Conservation (phyloP, 2,113 vertebrate genomes). For the Myrmophylax atrothorax region DNA sequence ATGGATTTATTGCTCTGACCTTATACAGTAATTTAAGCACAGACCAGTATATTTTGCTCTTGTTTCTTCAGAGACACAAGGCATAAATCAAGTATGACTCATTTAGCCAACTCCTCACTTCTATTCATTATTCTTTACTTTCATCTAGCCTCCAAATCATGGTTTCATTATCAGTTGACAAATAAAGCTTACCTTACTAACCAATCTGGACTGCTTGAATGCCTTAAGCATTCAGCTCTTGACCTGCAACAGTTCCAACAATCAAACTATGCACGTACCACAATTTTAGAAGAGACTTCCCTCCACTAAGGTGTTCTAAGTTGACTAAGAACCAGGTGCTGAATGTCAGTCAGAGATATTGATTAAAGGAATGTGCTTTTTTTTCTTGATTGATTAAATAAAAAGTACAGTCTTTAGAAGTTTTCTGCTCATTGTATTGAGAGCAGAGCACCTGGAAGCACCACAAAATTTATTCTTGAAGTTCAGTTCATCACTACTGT, state of each 20-base stretch:
- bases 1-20: not conserved
- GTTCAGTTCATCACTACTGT: not conserved
- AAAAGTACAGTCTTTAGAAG: not conserved
- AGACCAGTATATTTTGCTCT: not conserved
- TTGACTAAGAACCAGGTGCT: not conserved
- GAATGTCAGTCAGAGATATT: not conserved
- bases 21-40: not conserved
- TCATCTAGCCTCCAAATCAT: not conserved
- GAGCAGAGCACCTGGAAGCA: not conserved
- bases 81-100: not conserved
- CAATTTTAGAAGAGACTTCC: not conserved
- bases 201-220: not conserved
- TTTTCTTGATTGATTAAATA: not conserved
- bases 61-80: not conserved
- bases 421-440: not conserved
- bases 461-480: not conserved
- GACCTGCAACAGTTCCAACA: not conserved
- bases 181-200: not conserved
- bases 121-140: not conserved
- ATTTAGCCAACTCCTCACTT: not conserved
- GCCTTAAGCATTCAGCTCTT: not conserved
- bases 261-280: not conserved
- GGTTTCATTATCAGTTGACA: not conserved
- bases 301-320: not conserved
- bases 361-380: not conserved